Percentiles rank a stretch among this genome's conserved stretches.
phyloP scores from a whole-genome alignment of 2,113 vertebrate species.

The Vulpes vulpes region DNA sequence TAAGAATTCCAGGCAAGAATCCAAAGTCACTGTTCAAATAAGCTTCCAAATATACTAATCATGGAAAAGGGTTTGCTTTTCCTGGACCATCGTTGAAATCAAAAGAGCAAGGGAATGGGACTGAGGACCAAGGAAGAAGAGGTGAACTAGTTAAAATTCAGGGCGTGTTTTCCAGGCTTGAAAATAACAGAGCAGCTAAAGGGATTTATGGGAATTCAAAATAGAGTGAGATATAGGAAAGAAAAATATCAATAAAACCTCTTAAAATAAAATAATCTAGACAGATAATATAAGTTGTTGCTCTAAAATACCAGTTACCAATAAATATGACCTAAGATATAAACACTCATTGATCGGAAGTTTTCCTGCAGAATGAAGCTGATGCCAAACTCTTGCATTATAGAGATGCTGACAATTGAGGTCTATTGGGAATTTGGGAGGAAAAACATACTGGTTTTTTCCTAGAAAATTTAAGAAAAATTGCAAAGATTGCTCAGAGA shows the following conservation, averaged over 20 bases:
- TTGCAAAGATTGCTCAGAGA: not conserved
- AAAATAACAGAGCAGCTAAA: not conserved
- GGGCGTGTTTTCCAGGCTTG: not conserved
- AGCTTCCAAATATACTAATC: not conserved
- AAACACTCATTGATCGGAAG: not conserved
- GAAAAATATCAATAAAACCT: constrained; percentile 22
- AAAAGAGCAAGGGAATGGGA: not conserved
- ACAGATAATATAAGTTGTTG: not conserved
- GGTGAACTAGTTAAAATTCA: not conserved
- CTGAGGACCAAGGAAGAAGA: not conserved
- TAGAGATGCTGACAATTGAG: not conserved
- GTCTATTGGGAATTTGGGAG: not conserved
- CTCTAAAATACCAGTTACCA: constrained; percentile 10
- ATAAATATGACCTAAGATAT: constrained; percentile 50
- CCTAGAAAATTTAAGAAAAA: constrained; percentile 3
- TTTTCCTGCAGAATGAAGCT: not conserved
- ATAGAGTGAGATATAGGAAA: not conserved
- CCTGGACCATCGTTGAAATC: not conserved
- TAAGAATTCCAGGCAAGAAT: not conserved
- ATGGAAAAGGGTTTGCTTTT: not conserved
- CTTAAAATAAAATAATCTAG: constrained; percentile 41
- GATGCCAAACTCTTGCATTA: not conserved
- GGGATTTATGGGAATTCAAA: constrained; percentile 47
- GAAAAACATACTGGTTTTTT: not conserved
- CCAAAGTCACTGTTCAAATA: constrained; percentile 39